These are phyloP conservation scores for Gortyna flavago DNA, from an alignment of 2,888 invertebrate species.

Conservation along the genomic window DNA sequence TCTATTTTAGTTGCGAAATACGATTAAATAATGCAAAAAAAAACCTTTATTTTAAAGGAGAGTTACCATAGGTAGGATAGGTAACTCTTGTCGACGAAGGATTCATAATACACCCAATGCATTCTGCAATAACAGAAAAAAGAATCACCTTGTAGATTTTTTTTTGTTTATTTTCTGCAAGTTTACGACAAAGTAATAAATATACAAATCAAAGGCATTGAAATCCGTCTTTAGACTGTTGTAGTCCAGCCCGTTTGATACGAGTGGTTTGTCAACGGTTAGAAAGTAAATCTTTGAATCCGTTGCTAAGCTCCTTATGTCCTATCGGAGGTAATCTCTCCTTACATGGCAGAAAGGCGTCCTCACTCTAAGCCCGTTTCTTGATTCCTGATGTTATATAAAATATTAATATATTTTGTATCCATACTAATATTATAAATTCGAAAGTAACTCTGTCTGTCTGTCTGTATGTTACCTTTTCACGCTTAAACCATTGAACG, in stretches of 20 bases:
- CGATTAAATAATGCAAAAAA: background rate
- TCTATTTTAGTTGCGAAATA: background rate
- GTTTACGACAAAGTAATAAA: background rate
- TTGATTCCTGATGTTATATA: slow-evolving; percentile 11
- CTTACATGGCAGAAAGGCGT: slow-evolving; percentile 8
- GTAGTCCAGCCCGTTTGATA: background rate
- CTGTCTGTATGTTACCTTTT: too few relatives aligned
- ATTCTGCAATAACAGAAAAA: background rate
- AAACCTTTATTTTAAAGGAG: background rate
- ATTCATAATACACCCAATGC: background rate
- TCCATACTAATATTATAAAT: too few relatives aligned
- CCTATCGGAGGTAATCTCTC: slow-evolving; percentile 34
- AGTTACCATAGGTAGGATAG: background rate
- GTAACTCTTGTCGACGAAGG: background rate
- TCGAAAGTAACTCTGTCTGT: too few relatives aligned
- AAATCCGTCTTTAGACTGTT: background rate
- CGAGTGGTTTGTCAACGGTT: slow-evolving; percentile 2
- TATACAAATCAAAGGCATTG: background rate
- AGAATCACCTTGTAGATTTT: background rate
- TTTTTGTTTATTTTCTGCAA: background rate
- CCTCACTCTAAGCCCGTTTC: background rate
- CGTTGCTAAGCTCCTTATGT: background rate
- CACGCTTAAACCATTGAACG: too few relatives aligned
- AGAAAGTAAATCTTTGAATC: slow-evolving; percentile 16
- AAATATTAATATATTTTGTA: too few relatives aligned